Evolutionary conservation across 2,888 invertebrate genomes (phyloP).

Genomic region (Ophion costatus): DNA sequence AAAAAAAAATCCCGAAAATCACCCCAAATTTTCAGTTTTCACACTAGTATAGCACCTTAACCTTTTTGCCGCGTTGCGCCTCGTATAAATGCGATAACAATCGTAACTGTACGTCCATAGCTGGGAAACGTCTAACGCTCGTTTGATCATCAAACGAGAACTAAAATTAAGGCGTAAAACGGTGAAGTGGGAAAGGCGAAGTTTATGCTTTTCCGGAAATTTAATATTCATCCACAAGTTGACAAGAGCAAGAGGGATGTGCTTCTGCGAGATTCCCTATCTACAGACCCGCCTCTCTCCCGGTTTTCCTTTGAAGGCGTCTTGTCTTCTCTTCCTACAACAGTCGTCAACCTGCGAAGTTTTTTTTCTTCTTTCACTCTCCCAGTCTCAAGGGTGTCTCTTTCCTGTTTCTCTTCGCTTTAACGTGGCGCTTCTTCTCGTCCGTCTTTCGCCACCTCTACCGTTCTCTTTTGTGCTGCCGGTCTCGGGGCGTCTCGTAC

Average conservation of each 20-base stretch:
- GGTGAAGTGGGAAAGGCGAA: constrained; percentile 40
- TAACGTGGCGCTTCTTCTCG: constrained; percentile 9
- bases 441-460: constrained; percentile 28
- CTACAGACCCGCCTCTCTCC: constrained; percentile 26
- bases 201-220: constrained; percentile 72
- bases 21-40: too few species aligned
- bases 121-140: constrained; percentile 12
- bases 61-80: not conserved
- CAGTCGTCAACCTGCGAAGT: constrained; percentile 62
- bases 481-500: constrained; percentile 59
- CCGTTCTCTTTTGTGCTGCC: constrained; percentile 68
- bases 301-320: constrained; percentile 68
- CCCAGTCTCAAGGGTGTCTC: constrained; percentile 50
- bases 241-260: constrained; percentile 43
- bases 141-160: constrained; percentile 48
- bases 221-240: constrained; percentile 75
- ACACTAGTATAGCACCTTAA: too few species aligned
- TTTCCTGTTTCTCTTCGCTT: constrained; percentile 45
- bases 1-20: too few species aligned
- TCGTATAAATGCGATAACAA: not conserved
- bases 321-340: constrained; percentile 57
- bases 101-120: not conserved
- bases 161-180: constrained; percentile 53
- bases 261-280: constrained; percentile 28
- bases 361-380: constrained; percentile 34